Conservation (phyloP, 2,888 invertebrate species). For the Acleris cristana region DNA sequence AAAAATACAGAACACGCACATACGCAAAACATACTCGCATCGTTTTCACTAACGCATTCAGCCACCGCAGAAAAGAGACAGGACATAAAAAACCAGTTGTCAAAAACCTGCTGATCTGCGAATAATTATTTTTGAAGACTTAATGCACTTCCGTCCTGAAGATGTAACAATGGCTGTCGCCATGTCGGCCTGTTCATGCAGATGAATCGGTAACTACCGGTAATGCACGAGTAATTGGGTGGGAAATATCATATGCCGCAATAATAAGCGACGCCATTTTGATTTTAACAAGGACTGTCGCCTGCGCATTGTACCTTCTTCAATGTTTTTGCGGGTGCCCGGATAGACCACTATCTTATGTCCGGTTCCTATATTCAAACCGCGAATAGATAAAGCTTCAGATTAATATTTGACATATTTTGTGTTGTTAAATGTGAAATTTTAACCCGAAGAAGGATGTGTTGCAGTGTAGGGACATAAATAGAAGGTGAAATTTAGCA, state of each 20-base stretch:
- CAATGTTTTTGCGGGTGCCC: neutral
- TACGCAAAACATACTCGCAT: too few relatives aligned
- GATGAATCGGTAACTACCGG: constrained; percentile 44
- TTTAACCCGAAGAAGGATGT: too few relatives aligned
- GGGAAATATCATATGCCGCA: constrained; percentile 22
- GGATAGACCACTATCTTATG: too few relatives aligned
- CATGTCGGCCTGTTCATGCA: constrained; percentile 45
- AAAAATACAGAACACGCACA: too few relatives aligned
- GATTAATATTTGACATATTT: too few relatives aligned
- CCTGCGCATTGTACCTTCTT: too few relatives aligned
- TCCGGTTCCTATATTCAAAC: too few relatives aligned
- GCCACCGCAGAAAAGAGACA: constrained; percentile 1
- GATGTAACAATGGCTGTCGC: constrained; percentile 43
- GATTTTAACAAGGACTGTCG: too few relatives aligned
- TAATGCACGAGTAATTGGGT: constrained; percentile 16
- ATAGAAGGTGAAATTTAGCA: too few relatives aligned
- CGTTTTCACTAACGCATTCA: neutral
- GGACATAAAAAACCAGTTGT: constrained; percentile 17
- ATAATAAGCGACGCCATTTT: neutral
- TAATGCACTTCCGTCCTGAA: constrained; percentile 50
- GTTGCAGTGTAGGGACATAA: too few relatives aligned
- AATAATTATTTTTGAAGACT: constrained; percentile 54
- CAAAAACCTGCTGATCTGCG: constrained; percentile 41
- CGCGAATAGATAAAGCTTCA: too few relatives aligned
- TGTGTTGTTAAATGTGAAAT: too few relatives aligned